These are phyloP conservation scores for Alosa alosa DNA, from an alignment of 2,113 vertebrate genomes.

Conservation along the genomic window DNA sequence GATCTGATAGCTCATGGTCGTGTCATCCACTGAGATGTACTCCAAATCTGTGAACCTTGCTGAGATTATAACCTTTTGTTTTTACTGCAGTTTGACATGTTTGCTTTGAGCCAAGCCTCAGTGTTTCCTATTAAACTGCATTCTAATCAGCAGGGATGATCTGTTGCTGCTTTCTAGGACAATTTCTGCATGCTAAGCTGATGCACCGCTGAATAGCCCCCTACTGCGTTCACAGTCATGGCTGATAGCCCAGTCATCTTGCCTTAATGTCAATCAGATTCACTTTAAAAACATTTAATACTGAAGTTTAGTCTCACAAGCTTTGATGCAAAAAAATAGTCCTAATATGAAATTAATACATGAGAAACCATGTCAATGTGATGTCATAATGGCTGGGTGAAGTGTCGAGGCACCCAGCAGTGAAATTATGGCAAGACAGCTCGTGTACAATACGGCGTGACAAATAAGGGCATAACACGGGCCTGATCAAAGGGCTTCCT, in stretches of 20 bases:
- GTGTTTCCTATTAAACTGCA: background rate
- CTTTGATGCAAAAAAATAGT: conserved; percentile 22
- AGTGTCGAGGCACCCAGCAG: background rate
- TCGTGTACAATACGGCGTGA: background rate
- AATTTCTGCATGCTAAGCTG: conserved; percentile 32
- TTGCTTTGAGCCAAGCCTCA: background rate
- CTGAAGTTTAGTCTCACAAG: conserved; percentile 21
- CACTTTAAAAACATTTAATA: conserved; percentile 40
- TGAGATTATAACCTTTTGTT: background rate
- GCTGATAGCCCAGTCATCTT: conserved; percentile 52
- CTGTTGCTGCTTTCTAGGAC: conserved; percentile 6
- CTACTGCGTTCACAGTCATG: conserved; percentile 55
- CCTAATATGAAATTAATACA: background rate
- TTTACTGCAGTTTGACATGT: background rate
- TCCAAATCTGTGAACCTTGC: background rate
- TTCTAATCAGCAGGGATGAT: background rate
- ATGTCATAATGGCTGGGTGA: background rate
- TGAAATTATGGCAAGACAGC: background rate
- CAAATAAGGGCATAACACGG: background rate
- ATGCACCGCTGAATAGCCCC: conserved; percentile 41
- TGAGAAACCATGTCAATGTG: background rate
- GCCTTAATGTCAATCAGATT: conserved; percentile 35
- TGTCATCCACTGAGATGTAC: background rate
- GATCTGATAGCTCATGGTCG: background rate
- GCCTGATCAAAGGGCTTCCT: background rate